Evolutionary conservation across 2,888 invertebrate genomes (phyloP).

Genomic region (Serripes groenlandicus): DNA sequence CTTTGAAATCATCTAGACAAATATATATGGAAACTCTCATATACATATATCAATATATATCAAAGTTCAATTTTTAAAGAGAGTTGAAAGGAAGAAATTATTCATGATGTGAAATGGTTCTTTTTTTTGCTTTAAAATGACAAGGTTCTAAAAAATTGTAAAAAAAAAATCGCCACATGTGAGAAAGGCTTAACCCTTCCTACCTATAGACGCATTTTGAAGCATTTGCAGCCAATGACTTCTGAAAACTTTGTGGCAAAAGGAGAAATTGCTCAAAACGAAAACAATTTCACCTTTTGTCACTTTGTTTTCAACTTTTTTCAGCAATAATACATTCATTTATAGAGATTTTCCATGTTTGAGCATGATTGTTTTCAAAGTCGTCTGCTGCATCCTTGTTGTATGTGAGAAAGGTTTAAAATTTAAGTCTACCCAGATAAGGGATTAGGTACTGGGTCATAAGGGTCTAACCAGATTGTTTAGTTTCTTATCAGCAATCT

Average conservation of each 20-base stretch:
- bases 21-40: no score
- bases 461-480: background rate
- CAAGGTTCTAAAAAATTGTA: no score
- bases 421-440: no score
- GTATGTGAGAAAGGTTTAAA: background rate
- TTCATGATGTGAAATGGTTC: no score
- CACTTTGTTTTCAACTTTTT: slow-evolving; percentile 4
- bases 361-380: no score
- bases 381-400: background rate
- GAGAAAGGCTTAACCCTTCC: background rate
- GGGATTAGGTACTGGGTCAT: no score
- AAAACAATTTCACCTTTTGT: slow-evolving; percentile 7
- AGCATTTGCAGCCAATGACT: background rate
- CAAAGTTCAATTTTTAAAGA: no score
- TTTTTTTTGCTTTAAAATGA: no score
- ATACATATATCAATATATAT: no score
- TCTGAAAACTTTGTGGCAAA: background rate
- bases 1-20: no score
- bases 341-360: background rate
- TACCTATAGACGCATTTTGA: background rate
- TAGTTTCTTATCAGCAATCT: slow-evolving; percentile 3
- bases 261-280: slow-evolving; percentile 1
- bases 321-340: background rate
- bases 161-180: no score
- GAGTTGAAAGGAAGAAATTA: no score